phyloP scores from a whole-genome alignment of 2,888 invertebrate species.

The Argyresthia goedartella region DNA sequence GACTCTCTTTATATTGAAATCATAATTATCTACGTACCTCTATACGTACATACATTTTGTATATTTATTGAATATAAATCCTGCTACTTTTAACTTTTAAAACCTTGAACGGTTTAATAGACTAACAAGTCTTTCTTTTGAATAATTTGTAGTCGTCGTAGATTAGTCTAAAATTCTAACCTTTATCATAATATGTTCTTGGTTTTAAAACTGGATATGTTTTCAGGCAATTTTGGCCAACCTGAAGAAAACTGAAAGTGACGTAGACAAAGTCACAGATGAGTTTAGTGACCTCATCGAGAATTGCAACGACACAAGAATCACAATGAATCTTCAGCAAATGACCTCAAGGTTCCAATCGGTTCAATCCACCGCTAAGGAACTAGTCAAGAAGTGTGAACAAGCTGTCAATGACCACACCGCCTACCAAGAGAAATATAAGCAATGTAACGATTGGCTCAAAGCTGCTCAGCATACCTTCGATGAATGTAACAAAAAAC shows the following conservation, averaged over 20 bases:
- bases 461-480: slow-evolving; percentile 80
- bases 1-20: no score
- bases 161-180: slow-evolving; percentile 40
- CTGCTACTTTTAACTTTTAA: not conserved
- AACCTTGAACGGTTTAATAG: not conserved
- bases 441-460: slow-evolving; percentile 86
- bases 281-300: slow-evolving; percentile 88
- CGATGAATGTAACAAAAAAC: slow-evolving; percentile 74
- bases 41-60: not conserved
- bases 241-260: slow-evolving; percentile 86
- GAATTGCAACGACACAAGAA: slow-evolving; percentile 86
- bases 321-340: slow-evolving; percentile 90
- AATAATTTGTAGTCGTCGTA: slow-evolving; percentile 58
- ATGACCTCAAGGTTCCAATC: slow-evolving; percentile 92
- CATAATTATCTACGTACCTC: no score
- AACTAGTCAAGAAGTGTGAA: slow-evolving; percentile 92
- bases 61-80: not conserved
- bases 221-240: slow-evolving; percentile 81
- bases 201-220: slow-evolving; percentile 3
- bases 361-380: slow-evolving; percentile 89
- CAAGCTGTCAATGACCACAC: slow-evolving; percentile 88
- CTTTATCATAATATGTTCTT: not conserved
- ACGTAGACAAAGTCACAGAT: slow-evolving; percentile 88
- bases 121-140: not conserved
- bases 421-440: slow-evolving; percentile 84